Conservation (phyloP, 1,140 invertebrate genomes). For the Cephus cinctus region DNA sequence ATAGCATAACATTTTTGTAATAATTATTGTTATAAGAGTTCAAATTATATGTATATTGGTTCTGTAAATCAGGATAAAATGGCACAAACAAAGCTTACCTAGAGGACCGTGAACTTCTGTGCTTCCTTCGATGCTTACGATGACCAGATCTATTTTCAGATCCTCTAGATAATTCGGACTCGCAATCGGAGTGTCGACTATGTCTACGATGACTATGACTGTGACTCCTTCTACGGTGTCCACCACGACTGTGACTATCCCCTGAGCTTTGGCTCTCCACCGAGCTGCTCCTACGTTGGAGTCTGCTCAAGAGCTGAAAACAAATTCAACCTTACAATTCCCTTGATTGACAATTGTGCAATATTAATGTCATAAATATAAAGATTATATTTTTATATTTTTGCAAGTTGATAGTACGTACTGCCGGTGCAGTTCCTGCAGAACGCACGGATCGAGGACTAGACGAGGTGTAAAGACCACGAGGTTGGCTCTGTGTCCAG, state of each 20-base stretch:
- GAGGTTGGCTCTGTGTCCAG: constrained; percentile 68
- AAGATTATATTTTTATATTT: too few species aligned
- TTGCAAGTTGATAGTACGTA: constrained; percentile 32
- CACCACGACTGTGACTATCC: constrained; percentile 52
- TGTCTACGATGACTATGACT: constrained; percentile 73
- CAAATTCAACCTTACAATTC: constrained; percentile 10
- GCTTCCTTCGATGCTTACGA: constrained; percentile 67
- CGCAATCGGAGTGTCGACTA: constrained; percentile 81
- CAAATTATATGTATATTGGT: background rate
- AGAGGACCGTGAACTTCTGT: constrained; percentile 57
- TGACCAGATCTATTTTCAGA: constrained; percentile 71
- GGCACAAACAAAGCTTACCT: constrained; percentile 29
- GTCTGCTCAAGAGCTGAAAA: constrained; percentile 53
- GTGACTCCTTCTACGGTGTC: constrained; percentile 51
- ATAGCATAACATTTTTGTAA: too few species aligned
- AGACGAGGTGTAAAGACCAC: constrained; percentile 70
- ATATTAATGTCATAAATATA: too few species aligned
- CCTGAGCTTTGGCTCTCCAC: constrained; percentile 83
- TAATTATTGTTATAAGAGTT: background rate
- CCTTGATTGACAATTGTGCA: too few species aligned
- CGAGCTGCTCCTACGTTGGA: constrained; percentile 60
- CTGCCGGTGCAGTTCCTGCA: constrained; percentile 49
- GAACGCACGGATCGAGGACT: constrained; percentile 70
- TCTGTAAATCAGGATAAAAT: background rate
- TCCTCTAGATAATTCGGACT: constrained; percentile 81